A percentile compares a stretch with the other conserved stretches of the same genome.
Evolutionary conservation across 2,113 vertebrate genomes (phyloP).

Genomic region (Lophotis ruficrista): DNA sequence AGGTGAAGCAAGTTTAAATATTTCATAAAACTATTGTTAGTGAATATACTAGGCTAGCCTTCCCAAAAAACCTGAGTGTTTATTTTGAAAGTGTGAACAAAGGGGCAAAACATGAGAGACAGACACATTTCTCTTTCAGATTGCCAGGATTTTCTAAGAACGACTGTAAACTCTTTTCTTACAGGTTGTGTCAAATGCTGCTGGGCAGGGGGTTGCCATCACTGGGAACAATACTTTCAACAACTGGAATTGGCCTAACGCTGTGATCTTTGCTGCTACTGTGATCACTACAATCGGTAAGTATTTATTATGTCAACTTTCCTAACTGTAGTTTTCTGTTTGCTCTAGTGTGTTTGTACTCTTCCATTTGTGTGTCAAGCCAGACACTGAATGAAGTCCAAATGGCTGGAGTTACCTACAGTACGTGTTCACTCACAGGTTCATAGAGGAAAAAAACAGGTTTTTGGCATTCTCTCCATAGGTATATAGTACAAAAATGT

Average conservation of each 20-base stretch:
- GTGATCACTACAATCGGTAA: constrained; percentile 97
- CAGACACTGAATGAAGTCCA: not conserved
- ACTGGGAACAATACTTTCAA: constrained; percentile 93
- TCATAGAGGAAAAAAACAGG: not conserved
- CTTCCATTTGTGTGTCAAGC: not conserved
- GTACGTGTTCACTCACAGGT: not conserved
- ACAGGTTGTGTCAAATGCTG: constrained; percentile 90
- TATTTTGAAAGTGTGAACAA: not conserved
- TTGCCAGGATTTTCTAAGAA: not conserved
- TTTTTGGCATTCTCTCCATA: not conserved
- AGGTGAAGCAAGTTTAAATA: not conserved
- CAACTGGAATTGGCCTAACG: constrained; percentile 99
- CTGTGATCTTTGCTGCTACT: constrained; percentile 96
- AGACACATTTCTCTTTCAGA: not conserved
- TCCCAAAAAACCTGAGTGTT: not conserved
- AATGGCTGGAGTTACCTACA: not conserved
- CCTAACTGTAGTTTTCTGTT: not conserved
- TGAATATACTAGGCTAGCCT: not conserved
- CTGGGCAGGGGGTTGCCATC: constrained; percentile 93
- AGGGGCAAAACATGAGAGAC: not conserved
- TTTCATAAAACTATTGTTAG: not conserved
- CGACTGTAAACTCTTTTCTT: not conserved
- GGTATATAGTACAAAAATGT: not conserved
- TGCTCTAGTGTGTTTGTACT: not conserved
- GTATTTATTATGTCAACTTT: not conserved